A percentile compares a stretch with the other conserved stretches of the same genome.
phyloP scores from a whole-genome alignment of 2,113 vertebrate genomes.

The Heloderma charlesbogerti region DNA sequence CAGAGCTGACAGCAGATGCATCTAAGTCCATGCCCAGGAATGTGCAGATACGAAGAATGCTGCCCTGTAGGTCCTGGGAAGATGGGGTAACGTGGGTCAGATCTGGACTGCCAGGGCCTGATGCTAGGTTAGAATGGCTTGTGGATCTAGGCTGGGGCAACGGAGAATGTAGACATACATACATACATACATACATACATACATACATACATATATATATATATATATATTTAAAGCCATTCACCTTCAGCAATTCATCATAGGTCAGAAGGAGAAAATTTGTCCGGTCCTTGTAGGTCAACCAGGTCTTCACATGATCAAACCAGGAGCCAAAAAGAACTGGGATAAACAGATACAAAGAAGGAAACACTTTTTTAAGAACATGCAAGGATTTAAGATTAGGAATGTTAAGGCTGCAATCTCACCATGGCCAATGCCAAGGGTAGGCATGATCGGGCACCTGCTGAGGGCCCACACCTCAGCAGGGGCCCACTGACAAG shows the following conservation, averaged over 20 bases:
- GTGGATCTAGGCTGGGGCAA: background rate
- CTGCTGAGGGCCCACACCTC: no score
- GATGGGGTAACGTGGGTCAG: background rate
- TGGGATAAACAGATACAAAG: background rate
- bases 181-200: no score
- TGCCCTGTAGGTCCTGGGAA: constrained; percentile 75
- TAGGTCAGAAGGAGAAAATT: constrained; percentile 45
- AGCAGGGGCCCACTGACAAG: no score
- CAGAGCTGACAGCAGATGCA: constrained; percentile 66
- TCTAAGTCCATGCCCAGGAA: constrained; percentile 77
- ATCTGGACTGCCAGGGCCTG: background rate
- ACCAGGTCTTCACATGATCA: constrained; percentile 49
- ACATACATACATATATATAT: no score
- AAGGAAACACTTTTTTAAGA: background rate
- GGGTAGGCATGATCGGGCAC: no score
- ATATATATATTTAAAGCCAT: no score
- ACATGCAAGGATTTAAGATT: background rate
- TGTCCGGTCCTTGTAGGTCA: constrained; percentile 28
- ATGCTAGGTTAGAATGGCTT: no score
- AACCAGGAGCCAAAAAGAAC: constrained; percentile 43
- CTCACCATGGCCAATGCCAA: no score
- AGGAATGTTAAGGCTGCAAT: background rate
- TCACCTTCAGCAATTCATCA: constrained; percentile 48
- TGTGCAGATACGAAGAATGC: constrained; percentile 64
- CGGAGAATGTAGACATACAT: no score